Evolutionary conservation across 2,113 vertebrate genomes (phyloP).

Genomic region (Gopherus flavomarginatus): DNA sequence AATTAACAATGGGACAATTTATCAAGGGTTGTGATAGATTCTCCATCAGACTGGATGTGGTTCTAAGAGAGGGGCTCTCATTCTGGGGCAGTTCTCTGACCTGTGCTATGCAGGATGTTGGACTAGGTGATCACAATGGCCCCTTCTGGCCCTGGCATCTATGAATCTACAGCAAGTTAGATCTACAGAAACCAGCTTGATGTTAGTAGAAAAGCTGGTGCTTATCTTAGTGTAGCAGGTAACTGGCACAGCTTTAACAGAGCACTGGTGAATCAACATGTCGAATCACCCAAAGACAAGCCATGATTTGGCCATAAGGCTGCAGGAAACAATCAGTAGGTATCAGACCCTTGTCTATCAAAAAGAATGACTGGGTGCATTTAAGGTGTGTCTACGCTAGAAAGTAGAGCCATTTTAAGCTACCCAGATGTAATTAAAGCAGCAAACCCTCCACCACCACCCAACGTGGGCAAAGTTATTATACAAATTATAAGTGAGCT

Average conservation of each 20-base stretch:
- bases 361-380: background rate
- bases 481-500: background rate
- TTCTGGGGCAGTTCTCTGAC: background rate
- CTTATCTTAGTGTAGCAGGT: background rate
- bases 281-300: background rate
- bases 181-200: background rate
- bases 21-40: background rate
- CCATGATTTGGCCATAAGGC: background rate
- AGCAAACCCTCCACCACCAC: background rate
- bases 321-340: background rate
- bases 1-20: background rate
- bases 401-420: background rate
- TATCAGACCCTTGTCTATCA: background rate
- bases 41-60: background rate
- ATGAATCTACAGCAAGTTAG: background rate
- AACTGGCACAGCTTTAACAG: background rate
- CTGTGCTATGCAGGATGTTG: background rate
- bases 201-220: background rate
- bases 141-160: background rate
- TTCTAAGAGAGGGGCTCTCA: background rate
- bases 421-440: background rate
- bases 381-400: background rate
- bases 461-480: background rate
- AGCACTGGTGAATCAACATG: rapidly evolving
- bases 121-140: background rate